Evolutionary conservation across 2,888 invertebrate species (phyloP), one percentile per base, ranked within the genome.

Genomic region (Watsonalla binaria): DNA sequence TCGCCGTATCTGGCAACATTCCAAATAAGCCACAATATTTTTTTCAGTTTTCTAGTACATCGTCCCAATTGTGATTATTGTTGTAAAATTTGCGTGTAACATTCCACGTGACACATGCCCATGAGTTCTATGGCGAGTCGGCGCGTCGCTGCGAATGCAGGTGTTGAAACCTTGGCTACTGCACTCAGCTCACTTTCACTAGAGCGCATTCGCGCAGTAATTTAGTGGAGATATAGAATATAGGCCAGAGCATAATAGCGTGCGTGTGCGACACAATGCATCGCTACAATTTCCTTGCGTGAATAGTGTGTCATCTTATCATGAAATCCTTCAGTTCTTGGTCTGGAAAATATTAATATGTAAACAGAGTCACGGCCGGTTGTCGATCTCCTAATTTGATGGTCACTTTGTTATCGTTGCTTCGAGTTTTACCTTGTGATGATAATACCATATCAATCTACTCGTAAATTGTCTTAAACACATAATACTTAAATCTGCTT

Each of bases 381-480:
- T 86, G 80, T 83, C 85, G 90, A 89, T 88, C 90, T 88, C 86
- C 73, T 84, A 84, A 84, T 82, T 87, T 84, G 84, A 84, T 86
- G 83, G 85, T 81, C 86, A 80, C 67, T 72, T 65, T 66, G 70
- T 80, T 84, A 86, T 86, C 84, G 56, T 60, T 70, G 68, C 72
- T 70, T 74, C 72, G 68, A 65, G 65, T 59, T 59, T 70, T 73
- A 74, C 81, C 80, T 78, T 68, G 68, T 67, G 70, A 70, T 69
- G 76, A 83, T 81, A 78, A 78, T 72, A 69, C 66, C 67, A 70
- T 70, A 70, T 58, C 58, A 59, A 58, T 65, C 62, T 67, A 42
- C 42, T 5, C 8, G 42, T 42, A 42, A 42, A 11, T 6, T 42
- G 8, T 42, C 8, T 11, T 11, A 42, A 42, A 6, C 6, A 9